Evolutionary conservation across 2,888 invertebrate genomes (phyloP).

Genomic region (Acleris laterana): DNA sequence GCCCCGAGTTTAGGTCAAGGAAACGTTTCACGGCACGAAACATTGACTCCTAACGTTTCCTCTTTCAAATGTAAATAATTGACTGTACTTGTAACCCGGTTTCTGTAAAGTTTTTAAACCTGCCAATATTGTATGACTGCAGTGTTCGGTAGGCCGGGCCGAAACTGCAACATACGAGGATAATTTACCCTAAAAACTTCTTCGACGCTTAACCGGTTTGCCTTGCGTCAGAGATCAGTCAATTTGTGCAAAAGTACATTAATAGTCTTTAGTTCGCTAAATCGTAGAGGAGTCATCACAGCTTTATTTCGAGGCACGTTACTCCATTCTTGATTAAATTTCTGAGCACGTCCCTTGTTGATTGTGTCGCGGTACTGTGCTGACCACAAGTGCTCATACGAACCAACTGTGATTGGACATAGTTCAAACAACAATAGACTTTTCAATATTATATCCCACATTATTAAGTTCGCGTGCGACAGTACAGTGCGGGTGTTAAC

Average conservation of each 20-base stretch:
- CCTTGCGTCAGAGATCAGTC: slow-evolving; percentile 15
- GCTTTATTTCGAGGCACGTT: slow-evolving; percentile 23
- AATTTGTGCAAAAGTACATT: slow-evolving; percentile 21
- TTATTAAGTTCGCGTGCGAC: slow-evolving; percentile 1
- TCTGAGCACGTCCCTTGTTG: slow-evolving; percentile 25
- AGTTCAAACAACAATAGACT: background rate
- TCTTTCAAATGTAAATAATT: slow-evolving; percentile 30
- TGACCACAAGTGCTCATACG: slow-evolving; percentile 4
- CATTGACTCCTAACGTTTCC: slow-evolving; percentile 17
- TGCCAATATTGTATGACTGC: background rate
- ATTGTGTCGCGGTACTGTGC: slow-evolving; percentile 24
- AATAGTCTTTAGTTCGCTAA: slow-evolving; percentile 18
- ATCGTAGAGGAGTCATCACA: slow-evolving; percentile 4
- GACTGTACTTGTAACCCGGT: background rate
- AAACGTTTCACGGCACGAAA: slow-evolving; percentile 3
- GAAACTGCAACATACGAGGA: background rate
- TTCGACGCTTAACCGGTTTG: slow-evolving; percentile 21
- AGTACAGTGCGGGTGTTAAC: slow-evolving; percentile 1
- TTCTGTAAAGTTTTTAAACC: background rate
- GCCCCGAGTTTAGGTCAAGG: slow-evolving; percentile 30
- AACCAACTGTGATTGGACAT: slow-evolving; percentile 2
- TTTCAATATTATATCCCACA: background rate
- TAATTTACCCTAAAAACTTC: slow-evolving; percentile 11
- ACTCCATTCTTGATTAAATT: slow-evolving; percentile 21
- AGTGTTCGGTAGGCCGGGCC: background rate